Percentiles rank a stretch among this genome's conserved stretches.
Conservation (phyloP, 1,140 invertebrate species). For the Lucilia cuprina region DNA sequence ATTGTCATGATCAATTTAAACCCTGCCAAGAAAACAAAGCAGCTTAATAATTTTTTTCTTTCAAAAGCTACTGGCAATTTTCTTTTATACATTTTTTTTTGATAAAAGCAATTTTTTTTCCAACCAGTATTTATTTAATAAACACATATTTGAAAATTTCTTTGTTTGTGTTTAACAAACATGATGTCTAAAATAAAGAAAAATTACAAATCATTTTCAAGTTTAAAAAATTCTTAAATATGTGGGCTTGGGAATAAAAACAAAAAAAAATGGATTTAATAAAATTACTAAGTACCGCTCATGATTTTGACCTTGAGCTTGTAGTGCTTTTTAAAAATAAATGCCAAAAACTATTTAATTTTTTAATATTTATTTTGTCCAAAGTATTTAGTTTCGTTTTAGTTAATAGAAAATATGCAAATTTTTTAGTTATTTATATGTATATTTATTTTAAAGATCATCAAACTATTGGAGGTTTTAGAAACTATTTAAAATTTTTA, state of each 20-base stretch:
- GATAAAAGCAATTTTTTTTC: too few relatives aligned
- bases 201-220: neutral
- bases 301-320: neutral
- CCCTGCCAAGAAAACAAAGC: neutral
- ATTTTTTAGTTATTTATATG: neutral
- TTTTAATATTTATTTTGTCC: neutral
- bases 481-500: neutral
- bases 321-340: neutral
- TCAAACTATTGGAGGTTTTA: neutral
- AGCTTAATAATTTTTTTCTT: neutral
- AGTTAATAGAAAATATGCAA: neutral
- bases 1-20: neutral
- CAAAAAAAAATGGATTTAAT: too few relatives aligned
- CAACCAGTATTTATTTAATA: neutral
- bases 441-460: neutral
- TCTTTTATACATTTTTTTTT: neutral
- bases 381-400: neutral
- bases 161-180: neutral
- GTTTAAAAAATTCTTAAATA: neutral
- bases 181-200: neutral
- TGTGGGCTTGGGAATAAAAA: neutral
- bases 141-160: neutral
- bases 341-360: neutral
- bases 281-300: neutral
- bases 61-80: neutral